Percentiles rank a stretch among this genome's conserved stretches.
Conservation (phyloP, 1,140 invertebrate genomes). For the Planococcus citri region DNA sequence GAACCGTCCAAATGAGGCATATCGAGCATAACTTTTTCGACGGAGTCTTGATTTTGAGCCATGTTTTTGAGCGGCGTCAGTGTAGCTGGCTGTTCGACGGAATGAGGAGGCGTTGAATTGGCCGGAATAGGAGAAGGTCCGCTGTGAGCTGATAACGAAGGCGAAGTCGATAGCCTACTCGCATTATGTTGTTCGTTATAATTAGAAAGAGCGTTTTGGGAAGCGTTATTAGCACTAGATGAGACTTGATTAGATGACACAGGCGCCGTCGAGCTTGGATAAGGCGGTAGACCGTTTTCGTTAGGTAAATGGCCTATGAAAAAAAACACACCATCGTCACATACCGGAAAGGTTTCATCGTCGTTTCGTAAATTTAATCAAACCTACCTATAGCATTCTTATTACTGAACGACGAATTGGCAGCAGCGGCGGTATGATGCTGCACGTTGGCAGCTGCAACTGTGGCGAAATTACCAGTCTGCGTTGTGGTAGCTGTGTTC, state of each 20-base stretch:
- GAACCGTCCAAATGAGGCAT: neutral
- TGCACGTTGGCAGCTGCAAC: conserved; percentile 39
- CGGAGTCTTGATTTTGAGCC: neutral
- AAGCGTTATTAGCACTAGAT: neutral
- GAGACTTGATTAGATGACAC: neutral
- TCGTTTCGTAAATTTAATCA: neutral
- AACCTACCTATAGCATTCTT: neutral
- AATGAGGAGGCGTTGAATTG: conserved; percentile 1
- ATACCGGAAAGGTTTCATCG: too few species aligned
- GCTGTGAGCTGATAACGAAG: conserved; percentile 11
- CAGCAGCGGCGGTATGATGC: conserved; percentile 25
- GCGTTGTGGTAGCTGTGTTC: conserved; percentile 19
- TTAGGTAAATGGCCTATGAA: conserved; percentile 9
- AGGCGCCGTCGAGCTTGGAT: neutral
- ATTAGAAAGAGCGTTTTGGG: neutral
- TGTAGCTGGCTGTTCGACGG: neutral
- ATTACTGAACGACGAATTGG: conserved; percentile 7
- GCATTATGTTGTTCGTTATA: conserved; percentile 16
- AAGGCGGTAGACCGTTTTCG: conserved; percentile 5
- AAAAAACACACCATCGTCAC: neutral
- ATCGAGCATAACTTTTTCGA: conserved; percentile 5
- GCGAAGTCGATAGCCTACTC: conserved; percentile 7
- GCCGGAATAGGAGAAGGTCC: neutral
- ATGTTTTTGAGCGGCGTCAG: neutral
- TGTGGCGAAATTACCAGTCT: conserved; percentile 46